Base-by-base conservation (phyloP, 2,888 invertebrate genomes). In the Horisme vitalbata region DNA sequence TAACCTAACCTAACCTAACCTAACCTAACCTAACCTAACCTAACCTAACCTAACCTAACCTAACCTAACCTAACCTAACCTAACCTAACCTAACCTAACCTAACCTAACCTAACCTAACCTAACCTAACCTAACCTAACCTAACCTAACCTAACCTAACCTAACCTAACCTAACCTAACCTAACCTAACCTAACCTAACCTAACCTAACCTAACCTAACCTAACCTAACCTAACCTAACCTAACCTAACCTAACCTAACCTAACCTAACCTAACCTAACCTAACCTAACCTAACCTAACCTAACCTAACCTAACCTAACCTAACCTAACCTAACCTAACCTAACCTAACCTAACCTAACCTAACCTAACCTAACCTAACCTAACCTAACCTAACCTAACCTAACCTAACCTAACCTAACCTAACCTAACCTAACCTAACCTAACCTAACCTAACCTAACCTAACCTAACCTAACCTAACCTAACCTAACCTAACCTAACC, bases 31-130 rank as follows among this genome's bases (percentile, higher is more conserved):
- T 34, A 34, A 34, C 21, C 21, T 21, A 21, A 21, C 21, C 21
- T 21, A 21, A 21, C 21, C 21, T 39, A 39, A 39, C 39, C 39
- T 39, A 39, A 39, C 39, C 39, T 39, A 39, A 31, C 39, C 39
- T 39, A 39, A 39, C 39, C 39, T 39, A 39, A 39, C 39, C 39
- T 39, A 39, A 39, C 39, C 39, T 39, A 39, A 39, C 39, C 39
- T 39, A 39, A 39, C 39, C 39, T 39, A 39, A 39, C 39, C 39
- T 39, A 39, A 39, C 39, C 39, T 39, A 39, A 39, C 39, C 39
- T 39, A 39, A 39, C 39, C 39, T 39, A 39, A 39, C 39, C 39
- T 39, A 39, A 39, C 39, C 39, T 39, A 39, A 39, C 39, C 39
- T 39, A 39, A 39, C 39, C 39, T 39, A 39, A 39, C 39, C 39